Conservation (phyloP, 2,797 vertebrate genomes). For the Darevskia mixta region DNA sequence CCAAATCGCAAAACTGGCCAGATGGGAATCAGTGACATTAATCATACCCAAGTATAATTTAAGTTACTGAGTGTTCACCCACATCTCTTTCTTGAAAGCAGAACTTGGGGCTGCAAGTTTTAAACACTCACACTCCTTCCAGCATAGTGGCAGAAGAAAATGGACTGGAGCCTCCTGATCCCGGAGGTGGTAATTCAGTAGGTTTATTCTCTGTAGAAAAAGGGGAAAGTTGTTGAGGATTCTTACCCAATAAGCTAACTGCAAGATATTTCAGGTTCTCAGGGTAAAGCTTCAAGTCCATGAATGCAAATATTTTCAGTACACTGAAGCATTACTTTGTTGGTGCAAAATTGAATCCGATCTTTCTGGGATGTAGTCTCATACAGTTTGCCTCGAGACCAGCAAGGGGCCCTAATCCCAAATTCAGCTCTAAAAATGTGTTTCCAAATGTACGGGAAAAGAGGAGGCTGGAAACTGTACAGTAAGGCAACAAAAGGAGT, state of each 20-base stretch:
- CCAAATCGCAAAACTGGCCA: too few relatives aligned
- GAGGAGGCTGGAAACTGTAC: slow-evolving; percentile 2
- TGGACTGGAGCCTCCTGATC: too few relatives aligned
- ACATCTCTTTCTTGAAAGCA: too few relatives aligned
- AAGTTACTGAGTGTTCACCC: too few relatives aligned
- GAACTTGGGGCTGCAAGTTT: too few relatives aligned
- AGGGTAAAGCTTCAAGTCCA: background rate
- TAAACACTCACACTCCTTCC: too few relatives aligned
- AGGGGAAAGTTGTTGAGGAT: background rate
- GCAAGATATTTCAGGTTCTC: background rate
- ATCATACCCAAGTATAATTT: too few relatives aligned
- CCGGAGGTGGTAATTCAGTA: background rate
- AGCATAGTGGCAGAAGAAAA: too few relatives aligned
- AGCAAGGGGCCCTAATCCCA: background rate
- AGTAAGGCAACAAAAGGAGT: slow-evolving; percentile 21
- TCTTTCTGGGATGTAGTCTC: background rate
- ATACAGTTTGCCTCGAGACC: background rate
- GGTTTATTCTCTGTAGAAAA: background rate
- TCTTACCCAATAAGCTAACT: background rate
- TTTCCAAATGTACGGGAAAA: background rate
- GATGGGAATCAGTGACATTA: too few relatives aligned
- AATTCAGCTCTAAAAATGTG: background rate
- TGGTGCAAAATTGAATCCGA: background rate
- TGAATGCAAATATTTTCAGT: background rate
- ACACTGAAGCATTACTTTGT: background rate